A percentile compares a stretch with the other conserved stretches of the same genome.
Evolutionary conservation across 2,797 vertebrate species (phyloP).

Genomic region (Tarsius wallacei): DNA sequence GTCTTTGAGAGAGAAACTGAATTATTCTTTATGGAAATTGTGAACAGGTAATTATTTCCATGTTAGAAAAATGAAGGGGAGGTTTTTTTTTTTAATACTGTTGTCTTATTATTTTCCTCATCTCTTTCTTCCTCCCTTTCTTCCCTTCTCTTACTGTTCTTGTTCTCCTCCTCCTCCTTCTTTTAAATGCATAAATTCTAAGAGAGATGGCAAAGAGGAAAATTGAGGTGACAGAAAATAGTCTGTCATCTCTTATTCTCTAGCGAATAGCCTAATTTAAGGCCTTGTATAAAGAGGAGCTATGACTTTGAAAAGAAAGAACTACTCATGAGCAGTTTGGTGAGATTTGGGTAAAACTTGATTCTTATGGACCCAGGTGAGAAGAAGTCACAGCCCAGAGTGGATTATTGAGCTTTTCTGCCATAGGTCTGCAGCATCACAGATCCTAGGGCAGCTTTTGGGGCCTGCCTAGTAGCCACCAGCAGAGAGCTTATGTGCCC

Average conservation of each 20-base stretch:
- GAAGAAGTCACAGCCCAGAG: neutral
- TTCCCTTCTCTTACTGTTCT: no score
- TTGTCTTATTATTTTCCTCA: neutral
- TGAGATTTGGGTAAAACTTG: neutral
- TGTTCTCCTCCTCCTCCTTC: neutral
- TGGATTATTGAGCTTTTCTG: neutral
- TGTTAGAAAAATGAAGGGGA: neutral
- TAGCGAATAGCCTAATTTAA: neutral
- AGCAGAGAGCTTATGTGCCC: neutral
- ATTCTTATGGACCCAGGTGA: neutral
- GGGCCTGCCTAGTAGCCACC: neutral
- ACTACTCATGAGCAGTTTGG: neutral
- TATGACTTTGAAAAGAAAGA: neutral
- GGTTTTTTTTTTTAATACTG: neutral
- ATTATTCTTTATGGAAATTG: neutral
- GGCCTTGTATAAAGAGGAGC: neutral
- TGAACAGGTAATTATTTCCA: neutral
- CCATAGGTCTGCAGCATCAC: neutral
- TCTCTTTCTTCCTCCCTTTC: neutral
- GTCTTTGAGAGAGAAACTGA: slow-evolving; percentile 8
- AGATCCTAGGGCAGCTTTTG: neutral
- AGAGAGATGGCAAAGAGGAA: neutral
- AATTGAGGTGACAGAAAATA: neutral
- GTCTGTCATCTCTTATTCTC: neutral
- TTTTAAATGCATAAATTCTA: neutral